These are phyloP conservation scores for Phrynocephalus vlangalii DNA, from an alignment of 2,797 vertebrate genomes.

Conservation along the genomic window DNA sequence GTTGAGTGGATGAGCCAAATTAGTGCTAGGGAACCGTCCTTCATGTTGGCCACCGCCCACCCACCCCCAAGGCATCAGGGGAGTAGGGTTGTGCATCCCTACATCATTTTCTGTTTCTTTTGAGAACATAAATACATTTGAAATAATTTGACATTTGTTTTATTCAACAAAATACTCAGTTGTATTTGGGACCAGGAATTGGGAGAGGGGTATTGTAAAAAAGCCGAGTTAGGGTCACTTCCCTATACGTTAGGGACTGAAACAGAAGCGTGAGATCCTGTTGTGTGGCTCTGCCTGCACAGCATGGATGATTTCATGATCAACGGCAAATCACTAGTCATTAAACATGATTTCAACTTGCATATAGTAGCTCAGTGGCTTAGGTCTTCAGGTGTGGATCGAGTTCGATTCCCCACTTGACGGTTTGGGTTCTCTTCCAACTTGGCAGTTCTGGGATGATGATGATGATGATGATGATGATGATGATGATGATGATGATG, in stretches of 20 bases:
- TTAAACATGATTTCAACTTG: too few relatives aligned
- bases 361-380: too few relatives aligned
- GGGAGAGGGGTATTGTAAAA: neutral
- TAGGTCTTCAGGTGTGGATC: too few relatives aligned
- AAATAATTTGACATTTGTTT: constrained; percentile 24
- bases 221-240: neutral
- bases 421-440: too few relatives aligned
- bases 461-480: too few relatives aligned
- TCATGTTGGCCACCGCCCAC: neutral
- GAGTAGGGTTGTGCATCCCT: neutral
- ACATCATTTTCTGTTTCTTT: neutral
- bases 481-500: too few relatives aligned
- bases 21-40: neutral
- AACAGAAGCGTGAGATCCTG: too few relatives aligned
- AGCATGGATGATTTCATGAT: too few relatives aligned
- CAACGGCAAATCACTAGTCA: too few relatives aligned
- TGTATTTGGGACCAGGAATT: constrained; percentile 28
- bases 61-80: neutral
- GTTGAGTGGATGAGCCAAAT: neutral
- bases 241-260: neutral
- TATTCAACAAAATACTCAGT: constrained; percentile 20
- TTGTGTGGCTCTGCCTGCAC: too few relatives aligned
- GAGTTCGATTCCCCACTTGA: too few relatives aligned
- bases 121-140: constrained; percentile 27
- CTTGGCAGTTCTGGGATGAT: too few relatives aligned